Evolutionary conservation across 1,140 invertebrate genomes (phyloP).

Genomic region (Drosophila jambulina): DNA sequence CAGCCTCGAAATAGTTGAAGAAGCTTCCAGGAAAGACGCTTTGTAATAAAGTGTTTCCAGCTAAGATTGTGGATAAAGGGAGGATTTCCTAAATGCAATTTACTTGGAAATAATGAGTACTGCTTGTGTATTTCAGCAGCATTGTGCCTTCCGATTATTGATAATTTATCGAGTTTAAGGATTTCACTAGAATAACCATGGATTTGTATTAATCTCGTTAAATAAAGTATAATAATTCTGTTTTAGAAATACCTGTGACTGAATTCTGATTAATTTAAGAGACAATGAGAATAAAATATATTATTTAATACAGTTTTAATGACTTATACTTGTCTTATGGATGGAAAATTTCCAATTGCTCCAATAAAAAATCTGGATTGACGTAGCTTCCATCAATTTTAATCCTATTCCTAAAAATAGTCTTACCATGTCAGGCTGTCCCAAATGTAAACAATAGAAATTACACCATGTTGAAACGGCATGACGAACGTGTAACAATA

Average conservation of each 20-base stretch:
- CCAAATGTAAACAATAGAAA: conserved; percentile 9
- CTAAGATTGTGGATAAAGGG: too few species aligned
- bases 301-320: neutral
- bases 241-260: neutral
- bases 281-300: neutral
- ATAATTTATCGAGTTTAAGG: neutral
- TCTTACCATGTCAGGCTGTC: neutral
- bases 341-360: neutral
- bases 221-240: neutral
- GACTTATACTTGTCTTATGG: neutral
- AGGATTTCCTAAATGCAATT: neutral
- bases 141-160: neutral
- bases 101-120: neutral
- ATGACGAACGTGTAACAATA: conserved; percentile 24
- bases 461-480: conserved; percentile 15
- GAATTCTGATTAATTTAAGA: neutral
- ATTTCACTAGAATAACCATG: neutral
- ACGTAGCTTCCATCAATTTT: neutral
- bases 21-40: neutral
- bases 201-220: neutral
- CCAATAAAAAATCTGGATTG: neutral
- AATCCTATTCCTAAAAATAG: conserved; percentile 7
- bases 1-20: neutral
- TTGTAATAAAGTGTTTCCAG: neutral
- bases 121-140: neutral